Percentiles rank a stretch among this genome's conserved stretches.
These are phyloP conservation scores for Diloba caeruleocephala DNA, from an alignment of 2,888 invertebrate genomes.

Conservation along the genomic window DNA sequence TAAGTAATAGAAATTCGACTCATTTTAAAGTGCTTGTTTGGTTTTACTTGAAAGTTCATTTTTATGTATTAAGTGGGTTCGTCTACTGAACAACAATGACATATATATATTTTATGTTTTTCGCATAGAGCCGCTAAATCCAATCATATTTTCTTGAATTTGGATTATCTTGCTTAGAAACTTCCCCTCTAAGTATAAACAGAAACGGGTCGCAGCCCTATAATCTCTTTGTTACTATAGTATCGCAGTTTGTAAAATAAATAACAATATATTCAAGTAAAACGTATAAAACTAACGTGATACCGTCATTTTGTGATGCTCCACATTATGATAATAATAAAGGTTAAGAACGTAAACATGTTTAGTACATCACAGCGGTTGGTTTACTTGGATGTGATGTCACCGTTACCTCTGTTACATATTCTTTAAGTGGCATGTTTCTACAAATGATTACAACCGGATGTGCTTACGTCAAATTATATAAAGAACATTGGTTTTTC, in stretches of 20 bases:
- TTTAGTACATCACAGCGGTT: conserved; percentile 20
- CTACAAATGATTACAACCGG: conserved; percentile 15
- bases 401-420: conserved; percentile 4
- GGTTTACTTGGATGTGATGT: conserved; percentile 28
- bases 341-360: conserved; percentile 38
- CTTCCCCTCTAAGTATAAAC: conserved; percentile 3
- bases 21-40: no score
- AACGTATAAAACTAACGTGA: conserved; percentile 27
- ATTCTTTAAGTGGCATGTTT: neutral
- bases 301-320: conserved; percentile 38
- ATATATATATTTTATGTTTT: no score
- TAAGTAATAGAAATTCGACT: neutral
- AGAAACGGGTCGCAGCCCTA: conserved; percentile 24
- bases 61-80: no score
- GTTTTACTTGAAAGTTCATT: no score
- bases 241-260: conserved; percentile 42
- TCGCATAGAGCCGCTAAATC: no score
- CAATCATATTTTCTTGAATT: conserved; percentile 11
- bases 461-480: conserved; percentile 6
- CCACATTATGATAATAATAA: conserved; percentile 33
- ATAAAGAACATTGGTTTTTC: neutral
- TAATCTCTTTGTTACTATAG: conserved; percentile 31
- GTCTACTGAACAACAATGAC: no score
- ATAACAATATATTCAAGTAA: conserved; percentile 35
- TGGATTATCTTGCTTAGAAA: neutral